A percentile compares a stretch with the other conserved stretches of the same genome.
Conservation (phyloP, 1,140 invertebrate genomes). For the Drosophila tani region DNA sequence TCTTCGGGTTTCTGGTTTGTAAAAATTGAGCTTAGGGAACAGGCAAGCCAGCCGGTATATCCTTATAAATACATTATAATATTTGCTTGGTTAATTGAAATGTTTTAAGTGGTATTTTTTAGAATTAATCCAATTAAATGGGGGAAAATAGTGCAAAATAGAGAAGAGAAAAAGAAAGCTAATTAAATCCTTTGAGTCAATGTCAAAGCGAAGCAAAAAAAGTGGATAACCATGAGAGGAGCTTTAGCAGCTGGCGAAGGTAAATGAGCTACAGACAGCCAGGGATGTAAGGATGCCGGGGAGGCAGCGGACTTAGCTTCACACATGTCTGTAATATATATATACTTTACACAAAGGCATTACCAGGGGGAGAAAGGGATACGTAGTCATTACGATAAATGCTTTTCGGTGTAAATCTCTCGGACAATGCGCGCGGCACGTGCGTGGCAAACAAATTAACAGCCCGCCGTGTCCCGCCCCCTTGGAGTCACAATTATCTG, state of each 20-base stretch:
- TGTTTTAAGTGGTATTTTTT: neutral
- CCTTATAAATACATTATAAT: neutral
- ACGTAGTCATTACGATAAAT: conserved; percentile 42
- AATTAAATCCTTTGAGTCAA: too few species aligned
- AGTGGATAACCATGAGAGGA: too few species aligned
- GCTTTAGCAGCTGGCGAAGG: too few species aligned
- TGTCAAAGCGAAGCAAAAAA: too few species aligned
- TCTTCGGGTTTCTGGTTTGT: too few species aligned
- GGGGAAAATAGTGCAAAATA: too few species aligned
- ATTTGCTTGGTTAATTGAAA: neutral
- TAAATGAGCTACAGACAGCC: too few species aligned
- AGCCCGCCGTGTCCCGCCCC: conserved; percentile 1
- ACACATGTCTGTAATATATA: neutral
- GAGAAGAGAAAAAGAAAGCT: too few species aligned
- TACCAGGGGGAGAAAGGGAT: neutral
- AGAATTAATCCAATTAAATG: neutral
- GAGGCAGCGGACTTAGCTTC: neutral
- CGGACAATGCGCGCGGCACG: conserved; percentile 59
- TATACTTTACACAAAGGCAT: neutral
- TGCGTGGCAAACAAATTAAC: conserved; percentile 68
- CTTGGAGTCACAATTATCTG: conserved; percentile 61
- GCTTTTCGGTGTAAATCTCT: conserved; percentile 56
- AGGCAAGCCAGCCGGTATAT: too few species aligned
- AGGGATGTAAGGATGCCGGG: too few species aligned
- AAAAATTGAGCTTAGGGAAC: too few species aligned